Base-by-base conservation (phyloP, 2,888 invertebrate genomes). In the Leuctra nigra region DNA sequence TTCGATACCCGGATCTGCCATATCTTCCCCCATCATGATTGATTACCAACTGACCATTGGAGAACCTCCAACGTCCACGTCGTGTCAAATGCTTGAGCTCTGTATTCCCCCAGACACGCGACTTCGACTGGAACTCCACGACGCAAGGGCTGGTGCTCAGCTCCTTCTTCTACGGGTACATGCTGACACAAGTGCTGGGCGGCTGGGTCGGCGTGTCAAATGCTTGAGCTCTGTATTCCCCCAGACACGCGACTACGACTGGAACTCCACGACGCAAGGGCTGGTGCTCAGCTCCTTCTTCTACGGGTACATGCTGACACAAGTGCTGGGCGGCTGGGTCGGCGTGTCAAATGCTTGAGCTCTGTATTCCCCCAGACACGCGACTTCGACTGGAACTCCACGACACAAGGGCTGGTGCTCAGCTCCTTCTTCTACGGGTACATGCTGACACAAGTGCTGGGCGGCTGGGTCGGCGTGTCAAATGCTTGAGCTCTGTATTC, bases 341-440 rank as follows among this genome's bases (percentile, higher is more conserved):
- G 88, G 90, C 2, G 82, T n/a, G n/a, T n/a, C n/a, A n/a, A n/a
- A n/a, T n/a, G n/a, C n/a, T n/a, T n/a, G n/a, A n/a, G n/a, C n/a
- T n/a, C n/a, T n/a, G n/a, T n/a, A n/a, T n/a, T n/a, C n/a, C n/a
- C n/a, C n/a, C 74, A 86, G 81, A 73, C 75, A n/a, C 81, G 79
- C 63, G 88, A 90, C 66, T 91, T 91, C 67, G 81, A 86, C 60
- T 92, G 92, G 92, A 83, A 84, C 65, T 78, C 85, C 0, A 81
- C 81, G 67, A 79, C 84, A 36, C 87, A 86, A 71, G 91, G 91
- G 0, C 73, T 86, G 53, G 81, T 93, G 25, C 72, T 93, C 53
- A 89, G 90, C 66, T 87, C 91, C 0, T 93, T 93, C 73, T 93
- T 93, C 76, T 91, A 91, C 68, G 92, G 92, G 0, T 93, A 93